phyloP scores from a whole-genome alignment of 92 coral and sea anemone genomes.

The Umimayanthus chanpuru region DNA sequence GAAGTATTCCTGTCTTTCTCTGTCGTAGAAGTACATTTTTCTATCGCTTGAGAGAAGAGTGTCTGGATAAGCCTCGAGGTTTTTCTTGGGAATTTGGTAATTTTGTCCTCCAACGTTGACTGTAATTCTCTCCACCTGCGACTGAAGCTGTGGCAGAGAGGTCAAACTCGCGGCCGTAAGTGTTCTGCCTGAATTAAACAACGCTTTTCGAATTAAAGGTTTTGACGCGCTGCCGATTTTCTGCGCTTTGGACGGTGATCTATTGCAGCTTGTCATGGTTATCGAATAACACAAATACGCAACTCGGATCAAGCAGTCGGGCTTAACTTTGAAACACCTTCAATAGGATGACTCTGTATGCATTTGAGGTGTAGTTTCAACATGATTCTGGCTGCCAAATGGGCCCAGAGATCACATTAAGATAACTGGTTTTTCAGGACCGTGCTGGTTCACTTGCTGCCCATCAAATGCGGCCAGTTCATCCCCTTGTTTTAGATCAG shows the following conservation, averaged over 20 bases:
- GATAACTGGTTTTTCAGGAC: constrained; percentile 2
- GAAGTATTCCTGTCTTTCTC: constrained; percentile 79
- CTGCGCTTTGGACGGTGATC: not conserved
- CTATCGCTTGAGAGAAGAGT: constrained; percentile 84
- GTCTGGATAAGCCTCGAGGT: constrained; percentile 81
- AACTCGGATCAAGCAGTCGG: not conserved
- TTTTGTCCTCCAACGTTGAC: constrained; percentile 89
- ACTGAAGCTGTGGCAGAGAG: constrained; percentile 23
- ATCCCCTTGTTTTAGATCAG: constrained; percentile 22
- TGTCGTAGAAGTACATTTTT: constrained; percentile 71
- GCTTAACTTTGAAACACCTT: not conserved
- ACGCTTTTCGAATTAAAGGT: constrained; percentile 46
- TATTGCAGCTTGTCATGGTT: constrained; percentile 19
- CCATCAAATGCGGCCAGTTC: constrained; percentile 9
- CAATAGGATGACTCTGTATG: not conserved
- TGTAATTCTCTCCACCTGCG: constrained; percentile 52
- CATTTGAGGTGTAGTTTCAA: constrained; percentile 6
- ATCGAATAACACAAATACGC: not conserved
- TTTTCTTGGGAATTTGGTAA: constrained; percentile 76
- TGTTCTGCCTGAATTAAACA: constrained; percentile 28
- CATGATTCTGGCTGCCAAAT: constrained; percentile 31
- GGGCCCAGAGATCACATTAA: constrained; percentile 30
- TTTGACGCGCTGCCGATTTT: constrained; percentile 21
- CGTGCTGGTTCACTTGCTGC: not conserved
- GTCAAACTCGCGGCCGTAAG: constrained; percentile 25